Evolutionary conservation across 1,140 invertebrate genomes (phyloP).

Genomic region (Contarinia nasturtii): DNA sequence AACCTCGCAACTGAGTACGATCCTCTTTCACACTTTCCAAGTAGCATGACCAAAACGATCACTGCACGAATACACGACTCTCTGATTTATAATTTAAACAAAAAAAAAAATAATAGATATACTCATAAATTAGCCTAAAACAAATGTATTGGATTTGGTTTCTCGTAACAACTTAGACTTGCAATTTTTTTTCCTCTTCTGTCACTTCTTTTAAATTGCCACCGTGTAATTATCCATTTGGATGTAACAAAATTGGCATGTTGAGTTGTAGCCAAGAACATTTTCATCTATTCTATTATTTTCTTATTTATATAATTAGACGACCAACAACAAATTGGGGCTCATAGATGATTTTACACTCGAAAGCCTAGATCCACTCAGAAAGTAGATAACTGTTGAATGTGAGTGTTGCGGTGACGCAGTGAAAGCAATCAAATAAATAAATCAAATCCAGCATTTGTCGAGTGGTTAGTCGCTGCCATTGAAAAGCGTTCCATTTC

Average conservation of each 20-base stretch:
- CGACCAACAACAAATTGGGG: constrained; percentile 49
- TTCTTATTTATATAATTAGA: constrained; percentile 8
- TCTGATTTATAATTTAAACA: too few species aligned
- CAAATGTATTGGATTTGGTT: too few species aligned
- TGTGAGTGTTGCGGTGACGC: background rate
- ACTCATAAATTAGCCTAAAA: too few species aligned
- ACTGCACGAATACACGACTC: too few species aligned
- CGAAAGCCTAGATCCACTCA: constrained; percentile 62
- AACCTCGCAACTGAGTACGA: background rate
- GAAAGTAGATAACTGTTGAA: constrained; percentile 23
- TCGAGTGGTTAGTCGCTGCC: too few species aligned
- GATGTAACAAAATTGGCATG: background rate
- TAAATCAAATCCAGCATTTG: too few species aligned
- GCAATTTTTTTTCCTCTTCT: background rate
- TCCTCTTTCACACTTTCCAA: background rate
- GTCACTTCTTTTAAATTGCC: background rate
- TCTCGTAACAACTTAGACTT: too few species aligned
- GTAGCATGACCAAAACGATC: too few species aligned
- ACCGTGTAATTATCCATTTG: background rate
- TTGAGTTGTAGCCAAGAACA: background rate
- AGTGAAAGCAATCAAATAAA: too few species aligned
- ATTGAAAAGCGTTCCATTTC: too few species aligned
- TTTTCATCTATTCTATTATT: background rate
- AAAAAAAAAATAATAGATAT: too few species aligned
- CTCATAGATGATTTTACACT: constrained; percentile 71